Conservation (phyloP, 2,797 vertebrate genomes). For the Harpagifer antarcticus region DNA sequence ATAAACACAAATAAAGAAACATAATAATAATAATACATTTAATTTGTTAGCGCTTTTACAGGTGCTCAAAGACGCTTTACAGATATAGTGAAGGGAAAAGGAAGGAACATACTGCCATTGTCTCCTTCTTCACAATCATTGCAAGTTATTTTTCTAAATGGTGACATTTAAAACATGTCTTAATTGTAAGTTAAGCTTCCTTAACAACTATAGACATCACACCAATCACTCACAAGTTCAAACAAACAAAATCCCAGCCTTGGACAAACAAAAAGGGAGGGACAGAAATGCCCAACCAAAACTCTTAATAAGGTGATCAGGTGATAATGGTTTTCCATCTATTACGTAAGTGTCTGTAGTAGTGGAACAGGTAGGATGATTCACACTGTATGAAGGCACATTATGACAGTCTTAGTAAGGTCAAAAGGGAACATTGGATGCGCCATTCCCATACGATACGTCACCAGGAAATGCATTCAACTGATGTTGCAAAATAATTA, state of each 20-base stretch:
- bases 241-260: constrained; percentile 1
- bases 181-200: background rate
- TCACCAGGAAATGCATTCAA: constrained; percentile 58
- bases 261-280: constrained; percentile 7
- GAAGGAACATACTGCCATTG: too few relatives aligned
- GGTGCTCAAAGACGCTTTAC: too few relatives aligned
- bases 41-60: too few relatives aligned
- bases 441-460: constrained; percentile 48
- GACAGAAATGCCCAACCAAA: background rate
- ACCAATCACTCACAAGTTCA: background rate
- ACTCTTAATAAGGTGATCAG: background rate
- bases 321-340: background rate
- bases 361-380: constrained; percentile 59
- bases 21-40: too few relatives aligned
- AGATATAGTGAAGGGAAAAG: too few relatives aligned
- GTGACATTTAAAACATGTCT: background rate
- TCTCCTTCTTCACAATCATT: too few relatives aligned
- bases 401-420: constrained; percentile 57
- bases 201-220: background rate
- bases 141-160: background rate
- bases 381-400: constrained; percentile 43
- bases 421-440: constrained; percentile 36
- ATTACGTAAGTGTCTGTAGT: constrained; percentile 24
- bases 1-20: background rate
- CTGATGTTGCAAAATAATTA: constrained; percentile 46